phyloP scores from a whole-genome alignment of 2,113 vertebrate genomes.

The Tauraco erythrolophus region DNA sequence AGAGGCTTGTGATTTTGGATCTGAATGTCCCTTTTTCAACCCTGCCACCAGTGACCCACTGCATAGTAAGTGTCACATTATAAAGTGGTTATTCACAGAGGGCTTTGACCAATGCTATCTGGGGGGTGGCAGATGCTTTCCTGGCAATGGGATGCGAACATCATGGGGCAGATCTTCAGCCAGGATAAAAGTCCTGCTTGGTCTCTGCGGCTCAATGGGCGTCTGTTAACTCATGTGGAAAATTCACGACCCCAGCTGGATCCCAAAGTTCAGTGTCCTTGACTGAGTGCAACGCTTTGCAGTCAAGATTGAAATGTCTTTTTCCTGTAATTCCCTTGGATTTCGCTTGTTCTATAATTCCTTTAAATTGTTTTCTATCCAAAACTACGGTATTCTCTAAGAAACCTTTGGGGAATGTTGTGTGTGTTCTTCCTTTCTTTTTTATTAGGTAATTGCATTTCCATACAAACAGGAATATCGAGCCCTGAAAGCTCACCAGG shows the following conservation, averaged over 20 bases:
- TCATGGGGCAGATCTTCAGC: conserved; percentile 2
- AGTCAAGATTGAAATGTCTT: background rate
- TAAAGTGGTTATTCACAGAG: conserved; percentile 62
- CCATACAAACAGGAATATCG: background rate
- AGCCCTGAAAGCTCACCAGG: background rate
- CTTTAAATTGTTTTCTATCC: background rate
- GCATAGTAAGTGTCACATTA: conserved; percentile 21
- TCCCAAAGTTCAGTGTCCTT: conserved; percentile 44
- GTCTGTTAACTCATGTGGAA: conserved; percentile 55
- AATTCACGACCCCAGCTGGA: background rate
- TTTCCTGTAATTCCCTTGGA: background rate
- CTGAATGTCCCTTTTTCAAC: conserved; percentile 60
- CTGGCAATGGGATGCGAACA: background rate
- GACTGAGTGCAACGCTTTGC: background rate
- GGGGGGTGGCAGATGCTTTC: conserved; percentile 52
- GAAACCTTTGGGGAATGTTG: background rate
- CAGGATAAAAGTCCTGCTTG: background rate
- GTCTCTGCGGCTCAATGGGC: background rate
- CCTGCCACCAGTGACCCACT: conserved; percentile 51
- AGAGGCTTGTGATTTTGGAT: conserved; percentile 28
- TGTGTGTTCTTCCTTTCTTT: background rate
- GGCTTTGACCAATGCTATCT: conserved; percentile 6
- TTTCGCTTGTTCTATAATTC: background rate
- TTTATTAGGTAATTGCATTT: background rate
- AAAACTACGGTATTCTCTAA: accelerated